Evolutionary conservation across 2,888 invertebrate species (phyloP).

Genomic region (Drosophila flavopinicola): DNA sequence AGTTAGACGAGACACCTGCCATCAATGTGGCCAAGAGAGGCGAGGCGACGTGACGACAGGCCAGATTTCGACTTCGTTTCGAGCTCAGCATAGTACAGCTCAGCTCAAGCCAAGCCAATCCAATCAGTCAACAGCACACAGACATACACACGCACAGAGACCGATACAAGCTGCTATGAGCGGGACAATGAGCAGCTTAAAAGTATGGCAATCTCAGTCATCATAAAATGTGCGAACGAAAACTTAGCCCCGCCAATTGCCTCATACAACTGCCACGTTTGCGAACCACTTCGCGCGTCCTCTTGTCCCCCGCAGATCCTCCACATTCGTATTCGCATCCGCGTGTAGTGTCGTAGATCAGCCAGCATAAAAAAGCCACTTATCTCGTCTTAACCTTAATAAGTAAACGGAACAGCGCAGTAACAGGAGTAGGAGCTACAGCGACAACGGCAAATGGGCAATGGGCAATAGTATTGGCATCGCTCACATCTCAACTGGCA

Average conservation of each 20-base stretch:
- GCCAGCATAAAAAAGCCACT: conserved; percentile 61
- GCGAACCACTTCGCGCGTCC: conserved; percentile 6
- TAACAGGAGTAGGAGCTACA: conserved; percentile 1
- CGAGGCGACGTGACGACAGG: not conserved
- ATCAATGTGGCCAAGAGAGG: conserved; percentile 19
- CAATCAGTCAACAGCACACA: conserved; percentile 68
- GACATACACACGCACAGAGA: conserved; percentile 20
- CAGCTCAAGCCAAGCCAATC: conserved; percentile 60
- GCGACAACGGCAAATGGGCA: conserved; percentile 34
- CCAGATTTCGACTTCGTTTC: not conserved
- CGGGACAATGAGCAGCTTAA: conserved; percentile 34
- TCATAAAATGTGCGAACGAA: conserved; percentile 77
- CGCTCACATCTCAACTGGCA: conserved; percentile 60
- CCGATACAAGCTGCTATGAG: conserved; percentile 1
- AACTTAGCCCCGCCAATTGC: conserved; percentile 61
- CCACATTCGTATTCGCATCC: conserved; percentile 19
- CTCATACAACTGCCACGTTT: conserved; percentile 28
- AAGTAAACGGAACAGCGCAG: conserved; percentile 46
- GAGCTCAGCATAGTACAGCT: conserved; percentile 9
- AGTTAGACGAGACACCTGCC: conserved; percentile 65
- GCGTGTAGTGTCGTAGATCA: conserved; percentile 70
- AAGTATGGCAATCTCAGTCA: conserved; percentile 76
- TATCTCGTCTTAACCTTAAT: conserved; percentile 69
- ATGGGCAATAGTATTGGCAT: conserved; percentile 33
- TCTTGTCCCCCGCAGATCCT: conserved; percentile 2